Percentiles rank a stretch among this genome's conserved stretches.
Conservation (phyloP, 2,113 vertebrate genomes). For the Perccottus glenii region DNA sequence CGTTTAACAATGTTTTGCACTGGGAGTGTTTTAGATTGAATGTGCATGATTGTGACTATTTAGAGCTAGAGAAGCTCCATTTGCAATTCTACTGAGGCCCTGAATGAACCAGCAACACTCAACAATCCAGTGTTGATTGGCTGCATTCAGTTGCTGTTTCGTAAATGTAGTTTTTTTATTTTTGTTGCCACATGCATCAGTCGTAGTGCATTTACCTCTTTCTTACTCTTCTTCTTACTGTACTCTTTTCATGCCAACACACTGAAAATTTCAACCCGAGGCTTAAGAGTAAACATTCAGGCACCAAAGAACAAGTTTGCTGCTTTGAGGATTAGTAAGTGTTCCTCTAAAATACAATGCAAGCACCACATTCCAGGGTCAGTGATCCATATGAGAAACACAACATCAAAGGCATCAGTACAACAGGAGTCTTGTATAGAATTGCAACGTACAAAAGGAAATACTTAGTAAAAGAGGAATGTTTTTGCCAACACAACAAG, state of each 20-base stretch:
- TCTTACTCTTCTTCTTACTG: conserved; percentile 56
- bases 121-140: conserved; percentile 75
- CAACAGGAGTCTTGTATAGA: conserved; percentile 12
- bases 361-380: conserved; percentile 1
- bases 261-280: conserved; percentile 14
- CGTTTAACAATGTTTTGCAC: no score
- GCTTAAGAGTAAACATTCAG: conserved; percentile 22
- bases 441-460: neutral
- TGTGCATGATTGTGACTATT: conserved; percentile 39
- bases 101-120: conserved; percentile 71
- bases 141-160: conserved; percentile 75
- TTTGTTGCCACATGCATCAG: conserved; percentile 77
- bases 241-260: conserved; percentile 41
- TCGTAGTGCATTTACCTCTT: conserved; percentile 66
- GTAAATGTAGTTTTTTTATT: conserved; percentile 77
- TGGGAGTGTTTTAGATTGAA: neutral
- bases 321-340: neutral
- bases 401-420: conserved; percentile 10
- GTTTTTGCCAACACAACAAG: conserved; percentile 22
- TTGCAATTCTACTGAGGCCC: conserved; percentile 56
- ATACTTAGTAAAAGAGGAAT: neutral
- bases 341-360: conserved; percentile 14
- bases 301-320: conserved; percentile 1
- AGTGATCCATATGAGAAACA: conserved; percentile 17
- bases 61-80: conserved; percentile 46